A percentile compares a stretch with the other conserved stretches of the same genome.
phyloP scores from a whole-genome alignment of 2,113 vertebrate genomes.

The Genyomyrus donnyi region DNA sequence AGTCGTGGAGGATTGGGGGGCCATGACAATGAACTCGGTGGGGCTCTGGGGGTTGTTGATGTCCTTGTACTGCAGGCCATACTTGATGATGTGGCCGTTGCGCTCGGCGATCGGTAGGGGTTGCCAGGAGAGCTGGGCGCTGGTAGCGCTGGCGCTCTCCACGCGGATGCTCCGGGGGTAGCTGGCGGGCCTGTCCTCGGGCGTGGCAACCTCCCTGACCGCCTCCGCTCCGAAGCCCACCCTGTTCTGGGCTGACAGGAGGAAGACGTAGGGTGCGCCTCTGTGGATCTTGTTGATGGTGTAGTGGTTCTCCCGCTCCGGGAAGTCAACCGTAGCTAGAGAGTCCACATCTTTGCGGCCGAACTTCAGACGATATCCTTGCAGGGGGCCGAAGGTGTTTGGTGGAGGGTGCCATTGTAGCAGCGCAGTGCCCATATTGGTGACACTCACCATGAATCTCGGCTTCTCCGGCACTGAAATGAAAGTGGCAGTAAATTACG shows the following conservation, averaged over 20 bases:
- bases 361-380: conserved; percentile 85
- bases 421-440: conserved; percentile 73
- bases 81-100: conserved; percentile 79
- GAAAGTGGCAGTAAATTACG: conserved; percentile 24
- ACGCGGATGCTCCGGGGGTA: conserved; percentile 77
- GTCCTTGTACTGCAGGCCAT: conserved; percentile 83
- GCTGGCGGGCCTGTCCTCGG: conserved; percentile 76
- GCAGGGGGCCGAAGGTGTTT: conserved; percentile 76
- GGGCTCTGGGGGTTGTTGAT: conserved; percentile 81
- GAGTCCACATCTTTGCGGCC: conserved; percentile 75
- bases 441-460: conserved; percentile 74
- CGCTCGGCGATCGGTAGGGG: conserved; percentile 76
- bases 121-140: conserved; percentile 75
- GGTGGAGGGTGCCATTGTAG: conserved; percentile 84
- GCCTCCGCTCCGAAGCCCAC: conserved; percentile 88
- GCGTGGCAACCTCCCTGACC: conserved; percentile 76
- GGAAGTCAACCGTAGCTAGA: conserved; percentile 77
- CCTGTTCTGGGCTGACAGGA: conserved; percentile 83
- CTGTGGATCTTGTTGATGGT: conserved; percentile 81
- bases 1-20: conserved; percentile 70
- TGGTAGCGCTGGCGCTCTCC: conserved; percentile 68
- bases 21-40: conserved; percentile 70
- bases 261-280: conserved; percentile 82
- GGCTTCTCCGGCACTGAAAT: conserved; percentile 84
- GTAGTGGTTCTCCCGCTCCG: conserved; percentile 76